Conservation (phyloP, 2,888 invertebrate species). For the Lasioglossum figueresi region DNA sequence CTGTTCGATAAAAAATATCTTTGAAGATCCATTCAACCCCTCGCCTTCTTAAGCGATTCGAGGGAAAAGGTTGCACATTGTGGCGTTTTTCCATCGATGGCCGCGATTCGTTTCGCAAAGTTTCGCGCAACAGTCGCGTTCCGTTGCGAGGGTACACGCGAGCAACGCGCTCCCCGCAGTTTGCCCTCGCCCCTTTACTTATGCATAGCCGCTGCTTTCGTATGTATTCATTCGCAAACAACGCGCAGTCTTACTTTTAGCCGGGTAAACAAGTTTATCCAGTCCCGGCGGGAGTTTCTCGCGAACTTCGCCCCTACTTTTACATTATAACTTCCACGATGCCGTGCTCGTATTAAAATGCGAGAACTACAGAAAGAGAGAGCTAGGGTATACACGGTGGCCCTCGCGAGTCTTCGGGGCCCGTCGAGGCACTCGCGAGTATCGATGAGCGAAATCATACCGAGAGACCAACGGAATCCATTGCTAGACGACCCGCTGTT, state of each 20-base stretch:
- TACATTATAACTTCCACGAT: slow-evolving; percentile 52
- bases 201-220: slow-evolving; percentile 49
- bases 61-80: not conserved
- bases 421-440: not conserved
- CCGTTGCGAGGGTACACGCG: slow-evolving; percentile 14
- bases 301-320: slow-evolving; percentile 51
- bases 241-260: slow-evolving; percentile 59
- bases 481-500: not conserved
- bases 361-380: slow-evolving; percentile 29
- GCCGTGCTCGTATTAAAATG: slow-evolving; percentile 43
- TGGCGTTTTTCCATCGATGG: not conserved
- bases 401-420: not conserved
- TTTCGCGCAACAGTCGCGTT: slow-evolving; percentile 15
- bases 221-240: slow-evolving; percentile 62
- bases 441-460: slow-evolving; percentile 1
- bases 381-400: not conserved
- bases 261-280: slow-evolving; percentile 61
- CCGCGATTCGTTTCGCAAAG: slow-evolving; percentile 32
- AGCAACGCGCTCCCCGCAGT: slow-evolving; percentile 21
- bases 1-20: not conserved
- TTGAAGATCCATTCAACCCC: not conserved
- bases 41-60: not conserved
- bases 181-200: slow-evolving; percentile 43
- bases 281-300: slow-evolving; percentile 48
- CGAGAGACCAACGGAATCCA: too few relatives aligned